These are phyloP conservation scores for Sceliomorpha sp. DNA, from an alignment of 2,888 invertebrate genomes.

Conservation along the genomic window DNA sequence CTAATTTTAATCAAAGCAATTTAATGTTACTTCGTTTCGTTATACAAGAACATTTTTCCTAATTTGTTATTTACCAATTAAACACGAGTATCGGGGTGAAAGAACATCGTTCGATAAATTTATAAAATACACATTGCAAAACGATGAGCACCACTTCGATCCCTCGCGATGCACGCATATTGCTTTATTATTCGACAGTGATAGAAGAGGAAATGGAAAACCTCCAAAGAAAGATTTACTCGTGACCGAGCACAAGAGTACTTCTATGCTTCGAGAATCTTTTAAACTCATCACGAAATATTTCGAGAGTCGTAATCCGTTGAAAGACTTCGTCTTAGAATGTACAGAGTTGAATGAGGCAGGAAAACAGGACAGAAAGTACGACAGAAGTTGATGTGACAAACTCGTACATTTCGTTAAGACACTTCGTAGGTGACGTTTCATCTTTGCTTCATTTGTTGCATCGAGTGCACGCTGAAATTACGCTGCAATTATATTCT, in stretches of 20 bases:
- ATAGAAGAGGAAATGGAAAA: conserved; percentile 32
- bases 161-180: conserved; percentile 17
- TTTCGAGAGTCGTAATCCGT: conserved; percentile 24
- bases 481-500: too few species aligned
- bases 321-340: conserved; percentile 15
- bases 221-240: conserved; percentile 28
- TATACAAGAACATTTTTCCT: too few species aligned
- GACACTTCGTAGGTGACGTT: neutral
- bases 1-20: too few species aligned
- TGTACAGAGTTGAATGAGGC: conserved; percentile 17
- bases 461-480: neutral
- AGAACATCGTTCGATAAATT: too few species aligned
- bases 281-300: conserved; percentile 43
- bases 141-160: conserved; percentile 9
- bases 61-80: too few species aligned
- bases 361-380: conserved; percentile 15
- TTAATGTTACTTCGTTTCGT: too few species aligned
- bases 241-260: conserved; percentile 35
- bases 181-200: conserved; percentile 39
- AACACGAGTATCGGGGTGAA: too few species aligned
- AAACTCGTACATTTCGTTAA: conserved; percentile 1
- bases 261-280: conserved; percentile 37
- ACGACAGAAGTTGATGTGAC: conserved; percentile 9
- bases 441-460: conserved; percentile 8
- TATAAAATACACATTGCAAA: conserved; percentile 14